These are phyloP conservation scores for Toxotes jaculatrix DNA, from an alignment of 2,113 vertebrate genomes.

Conservation along the genomic window DNA sequence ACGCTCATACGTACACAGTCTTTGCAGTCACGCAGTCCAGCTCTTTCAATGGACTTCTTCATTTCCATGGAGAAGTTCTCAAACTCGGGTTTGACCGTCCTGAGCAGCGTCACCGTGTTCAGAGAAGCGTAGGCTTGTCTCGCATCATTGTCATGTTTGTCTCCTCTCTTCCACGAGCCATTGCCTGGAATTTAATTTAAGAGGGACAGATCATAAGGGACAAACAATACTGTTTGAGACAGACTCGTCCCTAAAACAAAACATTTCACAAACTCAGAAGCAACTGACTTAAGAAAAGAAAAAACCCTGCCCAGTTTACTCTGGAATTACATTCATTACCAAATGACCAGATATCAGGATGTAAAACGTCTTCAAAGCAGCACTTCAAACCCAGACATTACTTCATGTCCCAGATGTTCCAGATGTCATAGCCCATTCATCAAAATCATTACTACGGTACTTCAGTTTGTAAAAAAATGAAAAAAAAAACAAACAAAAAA, in stretches of 20 bases:
- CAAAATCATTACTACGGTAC: background rate
- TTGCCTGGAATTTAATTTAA: constrained; percentile 84
- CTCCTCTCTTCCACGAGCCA: constrained; percentile 96
- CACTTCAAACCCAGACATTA: too few species aligned
- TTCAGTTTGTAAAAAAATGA: background rate
- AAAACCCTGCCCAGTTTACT: background rate
- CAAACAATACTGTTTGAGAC: background rate
- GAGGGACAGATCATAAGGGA: background rate
- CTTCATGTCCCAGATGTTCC: too few species aligned
- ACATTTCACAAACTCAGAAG: background rate
- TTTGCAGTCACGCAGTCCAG: constrained; percentile 81
- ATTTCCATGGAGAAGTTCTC: constrained; percentile 96
- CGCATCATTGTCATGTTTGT: constrained; percentile 92
- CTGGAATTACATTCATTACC: background rate
- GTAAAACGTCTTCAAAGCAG: too few species aligned
- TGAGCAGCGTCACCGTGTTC: constrained; percentile 94
- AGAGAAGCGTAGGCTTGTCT: constrained; percentile 92
- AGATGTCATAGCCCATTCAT: too few species aligned
- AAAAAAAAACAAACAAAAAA: too few species aligned
- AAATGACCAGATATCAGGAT: too few species aligned
- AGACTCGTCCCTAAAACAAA: background rate
- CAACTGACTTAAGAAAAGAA: background rate
- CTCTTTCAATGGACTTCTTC: constrained; percentile 89
- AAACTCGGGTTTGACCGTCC: constrained; percentile 95
- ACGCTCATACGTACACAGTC: constrained; percentile 90